Evolutionary conservation across 2,888 invertebrate genomes (phyloP).

Genomic region (Xylota segnis): DNA sequence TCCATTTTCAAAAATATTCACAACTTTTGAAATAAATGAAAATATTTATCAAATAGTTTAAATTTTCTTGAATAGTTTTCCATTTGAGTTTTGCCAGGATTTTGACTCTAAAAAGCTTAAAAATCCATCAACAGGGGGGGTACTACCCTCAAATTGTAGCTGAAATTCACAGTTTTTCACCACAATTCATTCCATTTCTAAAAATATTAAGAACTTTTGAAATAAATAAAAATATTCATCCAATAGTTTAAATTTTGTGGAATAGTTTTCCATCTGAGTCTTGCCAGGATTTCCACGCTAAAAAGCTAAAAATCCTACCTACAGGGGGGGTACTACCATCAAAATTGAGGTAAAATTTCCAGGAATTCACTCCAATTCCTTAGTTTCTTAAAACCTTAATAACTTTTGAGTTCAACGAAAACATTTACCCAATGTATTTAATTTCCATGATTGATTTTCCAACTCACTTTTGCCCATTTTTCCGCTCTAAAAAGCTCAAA

Average conservation of each 20-base stretch:
- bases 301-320: not conserved
- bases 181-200: no score
- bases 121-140: not conserved
- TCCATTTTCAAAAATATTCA: not conserved
- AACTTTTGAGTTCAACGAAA: not conserved
- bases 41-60: no score
- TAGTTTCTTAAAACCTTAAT: no score
- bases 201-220: no score
- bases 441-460: no score
- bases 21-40: not conserved
- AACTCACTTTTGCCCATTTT: not conserved
- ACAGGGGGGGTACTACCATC: not conserved
- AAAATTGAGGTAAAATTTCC: no score
- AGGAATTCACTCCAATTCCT: no score
- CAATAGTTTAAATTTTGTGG: not conserved
- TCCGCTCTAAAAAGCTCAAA: not conserved
- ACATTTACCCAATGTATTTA: no score
- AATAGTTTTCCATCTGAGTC: not conserved
- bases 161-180: no score
- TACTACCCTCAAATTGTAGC: no score
- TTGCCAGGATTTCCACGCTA: not conserved
- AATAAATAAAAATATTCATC: not conserved
- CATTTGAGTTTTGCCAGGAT: not conserved
- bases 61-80: no score
- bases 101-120: not conserved